Conservation (phyloP, 2,888 invertebrate genomes). For the Vesta saturnalis region DNA sequence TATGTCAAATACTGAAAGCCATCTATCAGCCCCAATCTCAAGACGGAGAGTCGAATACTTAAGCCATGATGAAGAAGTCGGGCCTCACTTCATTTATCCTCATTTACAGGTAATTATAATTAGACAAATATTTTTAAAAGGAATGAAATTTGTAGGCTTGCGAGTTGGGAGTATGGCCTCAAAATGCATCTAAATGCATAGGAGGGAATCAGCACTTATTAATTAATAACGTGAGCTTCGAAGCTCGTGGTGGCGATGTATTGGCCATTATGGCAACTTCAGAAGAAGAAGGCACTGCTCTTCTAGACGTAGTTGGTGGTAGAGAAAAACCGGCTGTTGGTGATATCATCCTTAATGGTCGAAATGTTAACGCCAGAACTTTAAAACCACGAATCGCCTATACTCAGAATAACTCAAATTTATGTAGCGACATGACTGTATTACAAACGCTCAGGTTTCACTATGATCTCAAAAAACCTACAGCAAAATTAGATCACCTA, state of each 20-base stretch:
- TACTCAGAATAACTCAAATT: conserved; percentile 76
- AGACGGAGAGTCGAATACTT: conserved; percentile 67
- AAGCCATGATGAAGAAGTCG: conserved; percentile 66
- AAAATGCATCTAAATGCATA: conserved; percentile 37
- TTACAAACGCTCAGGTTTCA: conserved; percentile 88
- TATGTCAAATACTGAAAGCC: conserved; percentile 73
- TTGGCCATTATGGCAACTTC: conserved; percentile 91
- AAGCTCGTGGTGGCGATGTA: conserved; percentile 90
- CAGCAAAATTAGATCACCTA: conserved; percentile 69
- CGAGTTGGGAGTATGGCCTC: conserved; percentile 45
- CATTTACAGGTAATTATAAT: conserved; percentile 69
- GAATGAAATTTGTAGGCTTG: conserved; percentile 37
- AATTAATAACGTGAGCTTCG: conserved; percentile 79
- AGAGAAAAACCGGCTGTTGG: conserved; percentile 70
- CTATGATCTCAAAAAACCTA: conserved; percentile 75
- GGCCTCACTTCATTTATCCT: conserved; percentile 66
- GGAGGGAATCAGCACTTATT: conserved; percentile 56
- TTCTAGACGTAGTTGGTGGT: conserved; percentile 89
- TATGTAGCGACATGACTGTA: conserved; percentile 91
- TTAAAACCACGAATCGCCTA: conserved; percentile 80
- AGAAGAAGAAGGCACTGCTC: conserved; percentile 84
- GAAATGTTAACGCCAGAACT: conserved; percentile 76
- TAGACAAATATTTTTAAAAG: neutral
- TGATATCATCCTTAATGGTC: conserved; percentile 88
- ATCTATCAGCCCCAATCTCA: conserved; percentile 68